Evolutionary conservation across 2,797 vertebrate species (phyloP), one percentile per base, ranked within the genome.

Genomic region (Lepilemur septentrionalis): DNA sequence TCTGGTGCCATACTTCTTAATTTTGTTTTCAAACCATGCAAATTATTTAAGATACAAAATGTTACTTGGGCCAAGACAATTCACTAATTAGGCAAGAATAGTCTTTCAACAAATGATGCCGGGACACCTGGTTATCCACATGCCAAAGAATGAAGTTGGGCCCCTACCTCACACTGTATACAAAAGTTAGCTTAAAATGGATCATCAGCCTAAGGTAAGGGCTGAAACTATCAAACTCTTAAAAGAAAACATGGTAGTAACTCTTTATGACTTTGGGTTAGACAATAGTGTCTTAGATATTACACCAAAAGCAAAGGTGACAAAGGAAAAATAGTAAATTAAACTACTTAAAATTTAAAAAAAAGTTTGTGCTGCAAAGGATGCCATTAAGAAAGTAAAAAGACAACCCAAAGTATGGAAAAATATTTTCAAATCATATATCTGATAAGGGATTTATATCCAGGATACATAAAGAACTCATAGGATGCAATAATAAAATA

Each of bases 361-460:
- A 76, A 59, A 86, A 52, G 2, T 46, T 50, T 59, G 43, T 67
- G 38, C 14, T 72, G 35, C 25, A 96, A 80, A 90, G 25, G 4
- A 73, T 87, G 10, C 2, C 35, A 23, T 50, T 73, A 79, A 25
- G 17, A 72, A 85, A 94, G 52, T 94, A 25, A 85, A 59, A 88
- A 59, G 22, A 79, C 23, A 84, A 43, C 22, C 43, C 25, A 72
- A 12, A 59, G 18, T 32, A 57, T 22, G 52, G 57, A 69, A 85
- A 76, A 50, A 90, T 32, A 94, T 57, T 95, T 93, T 70, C 15
- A 96, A 93, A 69, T 63, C 61, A 55, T 28, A 5, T 48, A 38
- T 84, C 50, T 73, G 87, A 57, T 72, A 50, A 76, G 6, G 23
- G 52, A 95, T 41, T 80, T 59, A 55, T 35, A 41, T 46, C 25